Percentiles rank a stretch among this genome's conserved stretches.
Evolutionary conservation across 1,140 invertebrate species (phyloP).

Genomic region (Copidosoma floridanum): DNA sequence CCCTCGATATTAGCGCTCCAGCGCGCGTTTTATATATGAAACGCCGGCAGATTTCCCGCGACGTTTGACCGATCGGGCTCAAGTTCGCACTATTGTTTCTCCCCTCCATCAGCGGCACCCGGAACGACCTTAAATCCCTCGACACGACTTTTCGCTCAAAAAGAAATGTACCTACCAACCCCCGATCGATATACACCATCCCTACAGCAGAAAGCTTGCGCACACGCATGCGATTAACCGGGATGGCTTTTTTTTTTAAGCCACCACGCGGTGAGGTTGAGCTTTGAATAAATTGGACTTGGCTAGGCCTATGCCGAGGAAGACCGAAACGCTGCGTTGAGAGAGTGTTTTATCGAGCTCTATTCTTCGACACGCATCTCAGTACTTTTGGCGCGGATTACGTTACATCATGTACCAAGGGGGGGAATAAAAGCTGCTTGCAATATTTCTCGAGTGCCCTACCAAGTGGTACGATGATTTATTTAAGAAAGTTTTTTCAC

Average conservation of each 20-base stretch:
- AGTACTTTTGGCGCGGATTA: neutral
- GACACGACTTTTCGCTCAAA: constrained; percentile 19
- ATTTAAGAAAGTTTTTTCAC: too few species aligned
- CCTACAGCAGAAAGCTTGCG: too few species aligned
- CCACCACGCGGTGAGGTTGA: neutral
- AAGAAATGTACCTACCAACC: neutral
- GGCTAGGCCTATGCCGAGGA: neutral
- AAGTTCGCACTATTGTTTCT: constrained; percentile 5
- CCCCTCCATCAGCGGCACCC: neutral
- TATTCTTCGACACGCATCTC: too few species aligned
- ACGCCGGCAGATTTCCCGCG: constrained; percentile 22
- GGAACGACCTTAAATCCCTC: too few species aligned
- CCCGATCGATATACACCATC: constrained; percentile 3
- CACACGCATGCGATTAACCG: too few species aligned
- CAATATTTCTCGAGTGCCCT: neutral
- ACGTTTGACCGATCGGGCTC: constrained; percentile 6
- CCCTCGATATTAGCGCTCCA: too few species aligned
- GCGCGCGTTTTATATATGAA: too few species aligned
- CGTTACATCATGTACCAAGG: neutral
- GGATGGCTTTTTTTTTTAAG: too few species aligned
- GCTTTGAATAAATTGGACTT: constrained; percentile 17
- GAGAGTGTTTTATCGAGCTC: neutral
- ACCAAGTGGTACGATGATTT: neutral
- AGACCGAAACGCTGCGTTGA: neutral
- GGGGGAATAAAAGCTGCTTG: too few species aligned